Conservation (phyloP, 2,888 invertebrate genomes). For the Cremastinae sp. region DNA sequence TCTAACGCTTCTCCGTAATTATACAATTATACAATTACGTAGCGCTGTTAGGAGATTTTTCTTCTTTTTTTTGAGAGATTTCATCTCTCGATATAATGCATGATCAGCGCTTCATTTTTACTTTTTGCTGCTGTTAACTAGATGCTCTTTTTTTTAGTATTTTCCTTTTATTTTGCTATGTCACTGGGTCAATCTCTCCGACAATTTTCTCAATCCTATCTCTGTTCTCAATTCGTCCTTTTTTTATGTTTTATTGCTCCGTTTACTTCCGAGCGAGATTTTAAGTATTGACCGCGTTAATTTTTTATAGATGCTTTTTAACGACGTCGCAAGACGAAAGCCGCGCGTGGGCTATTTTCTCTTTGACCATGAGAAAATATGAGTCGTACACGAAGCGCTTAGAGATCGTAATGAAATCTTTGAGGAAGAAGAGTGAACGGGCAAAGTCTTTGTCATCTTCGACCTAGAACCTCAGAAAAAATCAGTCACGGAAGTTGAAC, state of each 20-base stretch:
- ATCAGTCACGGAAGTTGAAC: constrained; percentile 21
- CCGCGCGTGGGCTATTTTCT: constrained; percentile 24
- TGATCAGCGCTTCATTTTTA: constrained; percentile 1
- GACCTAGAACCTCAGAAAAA: constrained; percentile 51
- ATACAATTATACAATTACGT: constrained; percentile 42
- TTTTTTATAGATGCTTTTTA: neutral
- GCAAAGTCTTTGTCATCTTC: constrained; percentile 36
- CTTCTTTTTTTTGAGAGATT: neutral
- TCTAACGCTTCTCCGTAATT: constrained; percentile 14
- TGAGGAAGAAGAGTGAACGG: neutral
- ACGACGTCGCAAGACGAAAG: no score
- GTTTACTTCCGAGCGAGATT: neutral
- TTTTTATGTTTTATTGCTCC: neutral
- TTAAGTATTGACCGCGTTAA: neutral
- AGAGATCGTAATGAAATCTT: no score
- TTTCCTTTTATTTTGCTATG: constrained; percentile 21
- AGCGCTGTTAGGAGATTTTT: neutral
- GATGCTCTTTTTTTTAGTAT: neutral
- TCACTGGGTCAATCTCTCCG: constrained; percentile 47
- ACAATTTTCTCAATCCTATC: constrained; percentile 40
- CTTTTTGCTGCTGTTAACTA: neutral
- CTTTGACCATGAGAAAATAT: constrained; percentile 15
- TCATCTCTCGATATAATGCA: constrained; percentile 6
- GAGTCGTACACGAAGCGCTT: neutral
- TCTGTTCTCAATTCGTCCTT: constrained; percentile 13